phyloP scores from a whole-genome alignment of 2,113 vertebrate genomes.

The Clinocottus analis region DNA sequence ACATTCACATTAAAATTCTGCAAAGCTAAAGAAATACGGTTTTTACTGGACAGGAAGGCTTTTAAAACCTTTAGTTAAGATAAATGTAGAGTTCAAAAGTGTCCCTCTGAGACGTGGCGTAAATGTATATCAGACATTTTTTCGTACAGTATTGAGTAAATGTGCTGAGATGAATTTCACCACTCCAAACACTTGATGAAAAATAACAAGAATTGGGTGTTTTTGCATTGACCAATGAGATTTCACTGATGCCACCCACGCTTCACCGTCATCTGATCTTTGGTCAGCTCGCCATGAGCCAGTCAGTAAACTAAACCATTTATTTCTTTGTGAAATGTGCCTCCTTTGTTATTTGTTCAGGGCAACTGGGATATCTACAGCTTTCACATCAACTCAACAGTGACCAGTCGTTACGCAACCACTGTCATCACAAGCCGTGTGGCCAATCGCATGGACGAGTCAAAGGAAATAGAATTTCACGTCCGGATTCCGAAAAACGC shows the following conservation, averaged over 20 bases:
- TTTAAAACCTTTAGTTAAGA: neutral
- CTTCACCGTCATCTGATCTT: slow-evolving; percentile 31
- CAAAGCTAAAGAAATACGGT: neutral
- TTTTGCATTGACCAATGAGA: slow-evolving; percentile 44
- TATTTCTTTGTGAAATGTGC: slow-evolving; percentile 29
- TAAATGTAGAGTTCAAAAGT: neutral
- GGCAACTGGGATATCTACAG: slow-evolving; percentile 87
- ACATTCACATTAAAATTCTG: neutral
- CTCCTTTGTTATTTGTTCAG: slow-evolving; percentile 58
- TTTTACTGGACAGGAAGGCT: neutral
- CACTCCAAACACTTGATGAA: neutral
- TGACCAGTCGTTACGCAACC: slow-evolving; percentile 91
- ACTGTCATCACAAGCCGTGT: slow-evolving; percentile 92
- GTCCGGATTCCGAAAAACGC: slow-evolving; percentile 94
- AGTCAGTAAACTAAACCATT: slow-evolving; percentile 13
- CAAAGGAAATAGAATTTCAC: slow-evolving; percentile 89
- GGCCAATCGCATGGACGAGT: slow-evolving; percentile 83
- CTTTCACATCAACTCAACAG: slow-evolving; percentile 90
- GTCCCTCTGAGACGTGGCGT: neutral
- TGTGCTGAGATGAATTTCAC: neutral
- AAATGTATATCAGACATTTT: neutral
- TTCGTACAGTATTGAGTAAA: neutral
- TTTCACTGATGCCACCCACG: neutral
- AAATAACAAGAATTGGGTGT: slow-evolving; percentile 17
- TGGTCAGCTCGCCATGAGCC: slow-evolving; percentile 20